Conservation (phyloP, 2,888 invertebrate species). For the Sturmia bella region DNA sequence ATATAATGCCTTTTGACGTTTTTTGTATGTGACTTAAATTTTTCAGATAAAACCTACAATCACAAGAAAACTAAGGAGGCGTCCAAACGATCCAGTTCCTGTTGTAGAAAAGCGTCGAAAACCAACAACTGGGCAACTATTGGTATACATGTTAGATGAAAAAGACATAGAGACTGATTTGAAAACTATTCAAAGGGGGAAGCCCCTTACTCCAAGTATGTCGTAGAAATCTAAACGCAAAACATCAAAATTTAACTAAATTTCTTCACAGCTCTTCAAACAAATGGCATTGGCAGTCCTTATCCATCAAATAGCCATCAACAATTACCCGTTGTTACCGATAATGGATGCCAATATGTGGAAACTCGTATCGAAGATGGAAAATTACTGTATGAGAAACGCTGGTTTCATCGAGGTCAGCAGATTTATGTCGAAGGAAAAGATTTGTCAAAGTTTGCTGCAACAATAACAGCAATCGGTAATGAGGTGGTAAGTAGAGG, state of each 20-base stretch:
- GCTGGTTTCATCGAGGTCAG: constrained; percentile 98
- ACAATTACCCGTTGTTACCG: constrained; percentile 75
- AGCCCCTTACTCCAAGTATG: constrained; percentile 82
- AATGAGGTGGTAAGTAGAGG: constrained; percentile 89
- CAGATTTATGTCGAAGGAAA: constrained; percentile 95
- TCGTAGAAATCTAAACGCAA: not conserved
- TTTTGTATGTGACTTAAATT: too few species aligned
- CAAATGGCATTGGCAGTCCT: constrained; percentile 77
- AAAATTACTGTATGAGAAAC: constrained; percentile 94
- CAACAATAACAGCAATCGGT: constrained; percentile 94
- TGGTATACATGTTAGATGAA: constrained; percentile 93
- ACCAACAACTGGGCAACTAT: constrained; percentile 91
- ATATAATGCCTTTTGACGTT: too few species aligned
- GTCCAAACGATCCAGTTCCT: constrained; percentile 97
- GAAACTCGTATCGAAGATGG: constrained; percentile 97
- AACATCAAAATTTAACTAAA: not conserved
- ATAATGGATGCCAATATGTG: constrained; percentile 82
- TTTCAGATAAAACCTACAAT: constrained; percentile 94
- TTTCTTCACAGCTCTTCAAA: constrained; percentile 81
- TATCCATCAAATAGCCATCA: constrained; percentile 72
- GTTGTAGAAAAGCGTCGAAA: constrained; percentile 93
- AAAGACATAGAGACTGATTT: constrained; percentile 94
- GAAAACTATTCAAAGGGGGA: constrained; percentile 88
- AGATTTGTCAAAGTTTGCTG: constrained; percentile 92
- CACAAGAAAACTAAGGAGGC: constrained; percentile 93